Base-by-base conservation (phyloP, 2,888 invertebrate genomes). In the Trissoscelio sp. region DNA sequence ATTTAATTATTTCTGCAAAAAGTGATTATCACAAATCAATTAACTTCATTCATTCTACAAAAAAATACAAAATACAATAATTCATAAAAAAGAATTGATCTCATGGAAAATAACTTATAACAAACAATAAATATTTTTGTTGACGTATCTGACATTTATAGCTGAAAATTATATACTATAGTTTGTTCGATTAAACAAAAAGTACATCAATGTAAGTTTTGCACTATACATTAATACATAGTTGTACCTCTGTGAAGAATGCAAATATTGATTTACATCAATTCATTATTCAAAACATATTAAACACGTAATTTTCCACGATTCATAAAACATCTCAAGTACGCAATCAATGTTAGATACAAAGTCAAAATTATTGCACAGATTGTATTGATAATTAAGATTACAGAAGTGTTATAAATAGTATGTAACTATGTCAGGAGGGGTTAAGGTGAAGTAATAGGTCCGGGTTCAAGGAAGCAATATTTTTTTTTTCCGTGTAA, bases 371-470 rank as follows among this genome's bases (percentile, higher is more conserved):
- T 55, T 55, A 55, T 31, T 31, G 16, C 18, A 31, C 31, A 24
- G 24, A 55, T 31, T 55, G 16, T n/a, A 34, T 24, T 7, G 31
- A 55, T 31, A 31, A 55, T 16, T 11, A 55, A 16, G 53, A 31
- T 14, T 22, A 55, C 1, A 46, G 3, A n/a, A n/a, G n/a, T n/a
- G n/a, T n/a, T n/a, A n/a, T n/a, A 46, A 20, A 46, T 18, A 46
- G 20, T 18, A 18, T 11, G 1, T 20, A 18, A 46, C 46, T 20
- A 9, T 20, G n/a, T 22, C 18, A 14, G 53, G 31, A 31, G 16
- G 31, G 53, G 53, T 55, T 55, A 55, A 55, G 53, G 53, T 55
- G 53, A 55, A 55, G 16, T 55, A 55, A 55, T 34, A 55, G 53
- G 16, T 55, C 53, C 18, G 16, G 16, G 53, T 55, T 55, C 53